A percentile compares a stretch with the other conserved stretches of the same genome.
Evolutionary conservation across 2,113 vertebrate genomes (phyloP).

Genomic region (Xenopus borealis): DNA sequence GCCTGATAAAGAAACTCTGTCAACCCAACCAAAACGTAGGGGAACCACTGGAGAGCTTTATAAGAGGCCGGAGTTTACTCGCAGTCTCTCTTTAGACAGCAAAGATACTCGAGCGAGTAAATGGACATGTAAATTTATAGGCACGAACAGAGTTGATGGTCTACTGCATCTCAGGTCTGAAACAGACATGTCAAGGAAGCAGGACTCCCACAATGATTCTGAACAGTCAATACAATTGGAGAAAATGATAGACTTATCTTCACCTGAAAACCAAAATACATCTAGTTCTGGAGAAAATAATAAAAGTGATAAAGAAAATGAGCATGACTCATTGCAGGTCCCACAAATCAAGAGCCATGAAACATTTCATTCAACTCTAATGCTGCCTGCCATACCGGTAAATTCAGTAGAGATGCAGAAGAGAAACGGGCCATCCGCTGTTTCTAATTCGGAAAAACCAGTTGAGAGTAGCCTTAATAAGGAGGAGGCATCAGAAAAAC

Average conservation of each 20-base stretch:
- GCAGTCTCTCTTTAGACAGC: constrained; percentile 72
- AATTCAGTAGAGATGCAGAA: neutral
- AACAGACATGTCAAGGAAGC: constrained; percentile 39
- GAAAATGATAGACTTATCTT: neutral
- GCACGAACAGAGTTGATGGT: constrained; percentile 53
- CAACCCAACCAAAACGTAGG: constrained; percentile 49
- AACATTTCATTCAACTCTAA: neutral
- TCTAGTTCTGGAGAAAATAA: neutral
- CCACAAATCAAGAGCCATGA: neutral
- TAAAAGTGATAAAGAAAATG: neutral
- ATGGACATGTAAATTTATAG: constrained; percentile 58
- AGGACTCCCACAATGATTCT: neutral
- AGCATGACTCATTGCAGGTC: neutral
- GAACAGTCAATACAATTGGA: neutral
- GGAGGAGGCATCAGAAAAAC: constrained; percentile 57
- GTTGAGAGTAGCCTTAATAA: constrained; percentile 6
- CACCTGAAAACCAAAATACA: neutral
- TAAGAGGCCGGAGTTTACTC: constrained; percentile 67
- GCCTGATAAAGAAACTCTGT: constrained; percentile 57
- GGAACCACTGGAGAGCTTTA: constrained; percentile 52
- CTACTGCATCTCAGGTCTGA: constrained; percentile 39
- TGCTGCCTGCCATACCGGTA: neutral
- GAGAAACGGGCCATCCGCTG: neutral
- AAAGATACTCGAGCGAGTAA: constrained; percentile 59
- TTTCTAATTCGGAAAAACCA: neutral